Conservation (phyloP, 2,888 invertebrate genomes). For the Cylindroiulus punctatus region DNA sequence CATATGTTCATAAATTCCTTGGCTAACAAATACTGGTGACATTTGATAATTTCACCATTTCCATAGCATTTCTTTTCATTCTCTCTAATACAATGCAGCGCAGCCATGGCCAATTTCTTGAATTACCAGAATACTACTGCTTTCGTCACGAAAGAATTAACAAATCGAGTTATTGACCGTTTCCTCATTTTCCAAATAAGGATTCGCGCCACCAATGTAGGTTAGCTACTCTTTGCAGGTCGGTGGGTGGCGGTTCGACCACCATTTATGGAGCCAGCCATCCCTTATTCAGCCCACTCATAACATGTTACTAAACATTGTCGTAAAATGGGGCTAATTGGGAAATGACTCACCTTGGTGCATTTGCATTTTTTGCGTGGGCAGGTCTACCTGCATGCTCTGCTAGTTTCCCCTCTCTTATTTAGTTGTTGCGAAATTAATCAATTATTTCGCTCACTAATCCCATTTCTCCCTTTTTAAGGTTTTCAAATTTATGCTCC, state of each 20-base stretch:
- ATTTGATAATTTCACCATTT: too few species aligned
- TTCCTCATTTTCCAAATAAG: conserved; percentile 18
- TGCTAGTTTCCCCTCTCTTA: neutral
- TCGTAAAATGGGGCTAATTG: neutral
- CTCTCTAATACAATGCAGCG: neutral
- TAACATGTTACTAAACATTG: neutral
- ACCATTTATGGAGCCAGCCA: neutral
- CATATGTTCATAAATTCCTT: too few species aligned
- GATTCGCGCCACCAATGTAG: neutral
- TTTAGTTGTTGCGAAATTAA: neutral
- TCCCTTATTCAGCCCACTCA: conserved; percentile 1
- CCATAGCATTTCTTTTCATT: neutral
- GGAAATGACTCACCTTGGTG: neutral
- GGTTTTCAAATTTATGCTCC: neutral
- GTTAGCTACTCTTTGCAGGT: neutral
- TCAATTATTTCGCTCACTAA: neutral
- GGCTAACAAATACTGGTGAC: too few species aligned
- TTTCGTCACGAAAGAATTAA: neutral
- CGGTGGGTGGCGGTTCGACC: neutral
- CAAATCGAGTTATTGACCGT: conserved; percentile 1
- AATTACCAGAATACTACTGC: neutral
- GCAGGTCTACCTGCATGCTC: neutral
- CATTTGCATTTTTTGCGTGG: neutral
- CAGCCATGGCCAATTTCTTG: neutral
- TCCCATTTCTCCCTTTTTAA: neutral